These are phyloP conservation scores for Chrysoperla carnea DNA, from an alignment of 1,140 invertebrate species.

Conservation along the genomic window DNA sequence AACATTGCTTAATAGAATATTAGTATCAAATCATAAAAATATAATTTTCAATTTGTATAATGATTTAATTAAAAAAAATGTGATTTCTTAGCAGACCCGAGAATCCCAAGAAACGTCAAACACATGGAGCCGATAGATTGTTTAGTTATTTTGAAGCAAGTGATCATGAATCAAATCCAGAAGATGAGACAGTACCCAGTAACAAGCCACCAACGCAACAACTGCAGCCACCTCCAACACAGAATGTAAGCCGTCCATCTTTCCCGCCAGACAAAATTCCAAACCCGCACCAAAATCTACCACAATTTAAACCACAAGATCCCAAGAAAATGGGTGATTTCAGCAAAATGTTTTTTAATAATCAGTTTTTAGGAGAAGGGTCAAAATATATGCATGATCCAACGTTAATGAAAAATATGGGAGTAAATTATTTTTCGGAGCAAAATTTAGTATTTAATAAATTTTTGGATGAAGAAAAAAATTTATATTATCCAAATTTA, in stretches of 20 bases:
- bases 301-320: constrained; percentile 55
- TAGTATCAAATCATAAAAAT: too few relatives aligned
- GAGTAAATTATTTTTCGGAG: constrained; percentile 58
- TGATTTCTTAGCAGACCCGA: constrained; percentile 11
- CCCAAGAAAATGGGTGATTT: constrained; percentile 44
- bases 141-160: constrained; percentile 39
- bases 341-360: constrained; percentile 80
- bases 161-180: constrained; percentile 29
- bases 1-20: too few relatives aligned
- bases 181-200: constrained; percentile 12
- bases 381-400: neutral
- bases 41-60: too few relatives aligned
- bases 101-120: constrained; percentile 23
- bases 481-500: constrained; percentile 42
- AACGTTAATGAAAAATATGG: neutral
- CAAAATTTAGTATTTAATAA: constrained; percentile 63
- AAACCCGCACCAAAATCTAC: constrained; percentile 8
- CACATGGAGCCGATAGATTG: constrained; percentile 31
- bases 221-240: constrained; percentile 46
- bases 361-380: constrained; percentile 71
- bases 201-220: constrained; percentile 10
- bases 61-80: neutral
- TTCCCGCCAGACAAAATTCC: constrained; percentile 15
- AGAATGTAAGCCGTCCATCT: constrained; percentile 41
- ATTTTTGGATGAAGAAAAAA: constrained; percentile 83